Conservation (phyloP, 2,888 invertebrate genomes). For the Lasioglossum leucozonium region DNA sequence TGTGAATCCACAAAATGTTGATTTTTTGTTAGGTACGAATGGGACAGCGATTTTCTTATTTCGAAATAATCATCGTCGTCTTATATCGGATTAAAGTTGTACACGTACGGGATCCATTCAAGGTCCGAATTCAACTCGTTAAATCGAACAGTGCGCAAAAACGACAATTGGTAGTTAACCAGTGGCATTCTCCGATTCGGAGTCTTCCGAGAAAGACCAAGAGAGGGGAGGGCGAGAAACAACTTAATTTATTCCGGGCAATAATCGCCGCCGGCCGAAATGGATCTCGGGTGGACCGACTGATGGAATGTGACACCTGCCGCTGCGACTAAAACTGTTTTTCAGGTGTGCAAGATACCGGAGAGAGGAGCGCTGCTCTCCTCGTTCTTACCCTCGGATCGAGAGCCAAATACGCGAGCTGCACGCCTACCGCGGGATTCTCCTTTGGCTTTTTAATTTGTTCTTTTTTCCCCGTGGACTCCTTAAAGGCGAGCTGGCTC, state of each 20-base stretch:
- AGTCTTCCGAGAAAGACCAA: neutral
- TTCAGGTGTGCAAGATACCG: constrained; percentile 29
- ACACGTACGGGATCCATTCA: neutral
- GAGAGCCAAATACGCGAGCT: neutral
- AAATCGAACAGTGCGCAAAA: neutral
- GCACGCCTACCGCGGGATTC: neutral
- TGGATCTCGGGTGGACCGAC: constrained; percentile 47
- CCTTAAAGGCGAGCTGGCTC: neutral
- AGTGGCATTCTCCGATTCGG: neutral
- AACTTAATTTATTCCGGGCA: constrained; percentile 61
- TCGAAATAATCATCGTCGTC: neutral
- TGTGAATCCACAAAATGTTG: too few relatives aligned
- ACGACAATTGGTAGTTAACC: constrained; percentile 1
- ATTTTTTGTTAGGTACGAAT: too few relatives aligned
- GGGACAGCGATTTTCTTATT: neutral
- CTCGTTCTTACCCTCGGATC: neutral
- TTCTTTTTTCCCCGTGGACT: neutral
- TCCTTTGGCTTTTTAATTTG: neutral
- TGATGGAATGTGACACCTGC: constrained; percentile 70
- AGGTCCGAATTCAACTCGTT: neutral
- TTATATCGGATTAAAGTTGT: neutral
- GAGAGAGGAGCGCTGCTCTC: neutral
- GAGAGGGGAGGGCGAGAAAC: neutral
- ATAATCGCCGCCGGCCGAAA: constrained; percentile 51
- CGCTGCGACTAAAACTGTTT: constrained; percentile 34